phyloP scores from a whole-genome alignment of 2,113 vertebrate genomes.

The Ceyx margarethae region DNA sequence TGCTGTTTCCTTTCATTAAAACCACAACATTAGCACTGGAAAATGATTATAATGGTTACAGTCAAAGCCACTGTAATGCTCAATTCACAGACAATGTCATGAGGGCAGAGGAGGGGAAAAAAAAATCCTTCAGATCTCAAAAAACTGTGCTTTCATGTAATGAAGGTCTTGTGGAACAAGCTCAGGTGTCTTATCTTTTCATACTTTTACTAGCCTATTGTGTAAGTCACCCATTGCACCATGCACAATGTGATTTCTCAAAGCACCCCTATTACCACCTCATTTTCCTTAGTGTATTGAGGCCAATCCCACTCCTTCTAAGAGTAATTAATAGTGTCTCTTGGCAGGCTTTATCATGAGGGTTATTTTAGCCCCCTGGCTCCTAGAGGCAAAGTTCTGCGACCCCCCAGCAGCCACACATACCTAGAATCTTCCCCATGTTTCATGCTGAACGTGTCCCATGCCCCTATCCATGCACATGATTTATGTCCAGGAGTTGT shows the following conservation, averaged over 20 bases:
- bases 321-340: not conserved
- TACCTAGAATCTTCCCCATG: not conserved
- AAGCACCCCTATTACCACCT: not conserved
- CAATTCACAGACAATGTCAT: conserved; percentile 36
- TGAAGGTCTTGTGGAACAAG: not conserved
- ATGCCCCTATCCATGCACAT: not conserved
- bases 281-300: not conserved
- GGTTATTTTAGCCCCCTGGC: not conserved
- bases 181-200: not conserved
- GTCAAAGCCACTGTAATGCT: conserved; percentile 84
- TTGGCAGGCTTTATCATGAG: not conserved
- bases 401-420: not conserved
- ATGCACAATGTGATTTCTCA: not conserved
- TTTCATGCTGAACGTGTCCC: not conserved
- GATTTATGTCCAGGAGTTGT: not conserved
- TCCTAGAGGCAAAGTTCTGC: not conserved
- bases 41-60: conserved; percentile 82
- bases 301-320: not conserved
- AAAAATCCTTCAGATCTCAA: not conserved
- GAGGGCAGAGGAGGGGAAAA: not conserved
- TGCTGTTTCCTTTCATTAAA: conserved; percentile 83
- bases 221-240: not conserved
- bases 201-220: not conserved
- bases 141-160: not conserved
- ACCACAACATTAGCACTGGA: conserved; percentile 79